These are phyloP conservation scores for Misgurnus mizolepis DNA, from an alignment of 2,113 vertebrate species.

Conservation along the genomic window DNA sequence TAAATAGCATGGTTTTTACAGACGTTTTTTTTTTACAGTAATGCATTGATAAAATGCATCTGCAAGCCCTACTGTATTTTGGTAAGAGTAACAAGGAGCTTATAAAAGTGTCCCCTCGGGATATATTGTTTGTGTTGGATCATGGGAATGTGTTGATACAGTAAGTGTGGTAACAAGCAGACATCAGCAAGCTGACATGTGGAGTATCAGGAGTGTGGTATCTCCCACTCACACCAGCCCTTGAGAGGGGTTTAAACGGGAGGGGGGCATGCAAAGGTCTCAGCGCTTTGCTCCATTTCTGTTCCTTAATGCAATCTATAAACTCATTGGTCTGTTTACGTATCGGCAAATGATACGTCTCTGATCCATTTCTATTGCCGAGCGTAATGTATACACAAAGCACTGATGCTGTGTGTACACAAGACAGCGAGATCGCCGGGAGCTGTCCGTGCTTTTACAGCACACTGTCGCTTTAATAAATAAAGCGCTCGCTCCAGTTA, in stretches of 20 bases:
- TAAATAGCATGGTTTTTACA: too few species aligned
- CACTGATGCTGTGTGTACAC: constrained; percentile 74
- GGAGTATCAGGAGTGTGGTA: constrained; percentile 41
- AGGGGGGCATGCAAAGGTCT: not conserved
- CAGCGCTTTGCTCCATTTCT: constrained; percentile 57
- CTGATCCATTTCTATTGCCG: constrained; percentile 79
- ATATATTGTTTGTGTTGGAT: constrained; percentile 55
- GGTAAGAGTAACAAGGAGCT: constrained; percentile 25
- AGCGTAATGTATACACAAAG: constrained; percentile 79
- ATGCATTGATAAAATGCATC: not conserved
- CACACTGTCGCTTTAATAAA: constrained; percentile 82
- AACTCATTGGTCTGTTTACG: constrained; percentile 88
- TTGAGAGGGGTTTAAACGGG: constrained; percentile 50
- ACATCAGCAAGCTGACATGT: constrained; percentile 47
- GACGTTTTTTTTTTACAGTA: not conserved
- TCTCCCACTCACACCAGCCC: constrained; percentile 19
- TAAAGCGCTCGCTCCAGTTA: constrained; percentile 77
- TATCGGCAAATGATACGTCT: constrained; percentile 81
- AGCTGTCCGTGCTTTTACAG: constrained; percentile 76
- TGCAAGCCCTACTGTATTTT: not conserved
- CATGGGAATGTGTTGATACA: constrained; percentile 56
- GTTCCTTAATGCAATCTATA: constrained; percentile 82
- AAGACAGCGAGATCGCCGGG: constrained; percentile 74
- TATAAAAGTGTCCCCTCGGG: constrained; percentile 36
- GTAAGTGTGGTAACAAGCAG: constrained; percentile 53